Conservation (phyloP, 2,888 invertebrate species). For the Julus scandinavius region DNA sequence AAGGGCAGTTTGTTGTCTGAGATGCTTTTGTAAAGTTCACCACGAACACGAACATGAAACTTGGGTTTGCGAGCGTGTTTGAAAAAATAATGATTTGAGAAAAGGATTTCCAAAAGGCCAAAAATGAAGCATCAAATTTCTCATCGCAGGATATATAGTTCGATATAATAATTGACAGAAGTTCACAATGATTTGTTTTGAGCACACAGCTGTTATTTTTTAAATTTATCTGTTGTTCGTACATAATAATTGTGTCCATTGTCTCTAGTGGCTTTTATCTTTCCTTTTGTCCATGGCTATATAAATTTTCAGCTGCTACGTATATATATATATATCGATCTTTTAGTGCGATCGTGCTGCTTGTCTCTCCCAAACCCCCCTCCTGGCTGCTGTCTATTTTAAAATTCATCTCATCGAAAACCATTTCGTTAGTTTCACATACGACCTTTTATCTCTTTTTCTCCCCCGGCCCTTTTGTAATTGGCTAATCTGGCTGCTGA, state of each 20-base stretch:
- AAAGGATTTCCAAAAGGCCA: conserved; percentile 51
- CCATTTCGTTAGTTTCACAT: conserved; percentile 42
- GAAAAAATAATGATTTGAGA: conserved; percentile 45
- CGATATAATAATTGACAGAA: neutral
- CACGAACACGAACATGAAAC: neutral
- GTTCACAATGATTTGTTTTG: neutral
- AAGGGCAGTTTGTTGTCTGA: neutral
- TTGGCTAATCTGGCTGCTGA: conserved; percentile 46
- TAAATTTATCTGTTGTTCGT: conserved; percentile 35
- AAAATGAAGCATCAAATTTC: conserved; percentile 54
- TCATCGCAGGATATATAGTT: neutral
- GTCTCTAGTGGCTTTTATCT: conserved; percentile 45
- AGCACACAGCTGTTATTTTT: neutral
- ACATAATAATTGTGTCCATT: conserved; percentile 43
- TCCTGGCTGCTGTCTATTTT: conserved; percentile 37
- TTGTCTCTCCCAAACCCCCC: neutral
- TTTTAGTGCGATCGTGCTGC: conserved; percentile 43
- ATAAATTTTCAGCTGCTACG: conserved; percentile 30
- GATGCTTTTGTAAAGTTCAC: neutral
- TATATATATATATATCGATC: neutral
- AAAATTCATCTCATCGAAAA: conserved; percentile 42
- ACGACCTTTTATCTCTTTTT: conserved; percentile 40
- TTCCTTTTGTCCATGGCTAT: conserved; percentile 4
- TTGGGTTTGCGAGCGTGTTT: neutral
- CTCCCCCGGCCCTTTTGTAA: conserved; percentile 24